Conservation (phyloP, 2,113 vertebrate species). For the Hyperopisus bebe region DNA sequence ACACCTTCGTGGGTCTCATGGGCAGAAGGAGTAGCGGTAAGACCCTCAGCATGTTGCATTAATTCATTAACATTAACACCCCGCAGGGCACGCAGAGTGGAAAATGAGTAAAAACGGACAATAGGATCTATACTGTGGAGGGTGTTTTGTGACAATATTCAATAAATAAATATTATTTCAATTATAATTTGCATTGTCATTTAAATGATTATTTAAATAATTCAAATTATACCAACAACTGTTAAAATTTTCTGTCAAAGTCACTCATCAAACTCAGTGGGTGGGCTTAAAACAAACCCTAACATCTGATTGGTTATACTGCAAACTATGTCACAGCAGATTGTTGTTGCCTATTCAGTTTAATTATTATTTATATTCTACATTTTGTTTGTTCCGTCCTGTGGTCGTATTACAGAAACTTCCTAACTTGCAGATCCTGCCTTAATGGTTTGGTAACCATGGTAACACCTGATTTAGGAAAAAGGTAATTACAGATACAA, state of each 20-base stretch:
- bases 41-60: slow-evolving; percentile 18
- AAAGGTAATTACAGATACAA: neutral
- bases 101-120: neutral
- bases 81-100: neutral
- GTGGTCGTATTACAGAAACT: neutral
- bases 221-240: neutral
- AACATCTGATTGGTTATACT: neutral
- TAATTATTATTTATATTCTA: neutral
- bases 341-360: neutral
- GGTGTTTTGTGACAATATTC: neutral
- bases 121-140: neutral
- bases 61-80: neutral
- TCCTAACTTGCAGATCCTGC: neutral
- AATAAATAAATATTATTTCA: neutral
- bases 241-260: neutral
- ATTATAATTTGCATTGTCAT: neutral
- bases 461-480: neutral
- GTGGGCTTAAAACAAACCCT: neutral
- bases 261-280: neutral
- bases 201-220: neutral
- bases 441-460: neutral
- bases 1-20: slow-evolving; percentile 75
- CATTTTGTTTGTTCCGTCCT: neutral
- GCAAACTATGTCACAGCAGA: neutral
- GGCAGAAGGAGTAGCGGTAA: slow-evolving; percentile 70